Percentiles rank a stretch among this genome's conserved stretches.
phyloP scores from a whole-genome alignment of 2,113 vertebrate species.

The Brachionichthys hirsutus region DNA sequence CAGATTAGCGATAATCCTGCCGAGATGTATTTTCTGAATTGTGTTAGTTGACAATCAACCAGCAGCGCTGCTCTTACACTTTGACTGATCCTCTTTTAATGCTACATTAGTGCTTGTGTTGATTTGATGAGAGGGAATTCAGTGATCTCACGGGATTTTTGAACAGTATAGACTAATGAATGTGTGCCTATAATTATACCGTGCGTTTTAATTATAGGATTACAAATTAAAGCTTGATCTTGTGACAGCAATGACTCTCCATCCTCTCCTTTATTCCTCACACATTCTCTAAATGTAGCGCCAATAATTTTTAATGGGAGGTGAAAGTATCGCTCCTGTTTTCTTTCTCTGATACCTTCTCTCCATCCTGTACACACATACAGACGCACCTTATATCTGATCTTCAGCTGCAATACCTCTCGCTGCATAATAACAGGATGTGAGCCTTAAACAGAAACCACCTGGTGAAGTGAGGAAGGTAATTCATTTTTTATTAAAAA shows the following conservation, averaged over 20 bases:
- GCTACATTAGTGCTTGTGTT: conserved; percentile 42
- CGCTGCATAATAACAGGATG: conserved; percentile 48
- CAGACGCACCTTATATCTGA: conserved; percentile 47
- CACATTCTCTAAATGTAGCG: conserved; percentile 35
- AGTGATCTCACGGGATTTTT: conserved; percentile 35
- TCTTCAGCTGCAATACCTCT: conserved; percentile 36
- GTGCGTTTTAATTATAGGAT: not conserved
- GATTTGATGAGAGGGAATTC: conserved; percentile 48
- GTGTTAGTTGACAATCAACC: conserved; percentile 47
- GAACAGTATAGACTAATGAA: conserved; percentile 55
- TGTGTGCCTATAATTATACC: conserved; percentile 2
- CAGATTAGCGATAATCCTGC: conserved; percentile 67
- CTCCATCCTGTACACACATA: conserved; percentile 10
- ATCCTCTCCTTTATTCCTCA: conserved; percentile 24
- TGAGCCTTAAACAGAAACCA: conserved; percentile 40
- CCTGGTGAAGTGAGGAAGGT: conserved; percentile 18
- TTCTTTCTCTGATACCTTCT: conserved; percentile 13
- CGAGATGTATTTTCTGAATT: conserved; percentile 50
- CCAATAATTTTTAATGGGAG: conserved; percentile 21
- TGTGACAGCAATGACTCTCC: too few species aligned
- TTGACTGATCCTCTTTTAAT: conserved; percentile 58
- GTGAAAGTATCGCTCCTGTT: conserved; percentile 24
- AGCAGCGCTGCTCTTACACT: conserved; percentile 39
- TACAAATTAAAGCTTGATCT: conserved; percentile 17
- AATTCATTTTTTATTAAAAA: conserved; percentile 13